phyloP scores from a whole-genome alignment of 2,797 vertebrate species.

The Phoebastria nigripes region DNA sequence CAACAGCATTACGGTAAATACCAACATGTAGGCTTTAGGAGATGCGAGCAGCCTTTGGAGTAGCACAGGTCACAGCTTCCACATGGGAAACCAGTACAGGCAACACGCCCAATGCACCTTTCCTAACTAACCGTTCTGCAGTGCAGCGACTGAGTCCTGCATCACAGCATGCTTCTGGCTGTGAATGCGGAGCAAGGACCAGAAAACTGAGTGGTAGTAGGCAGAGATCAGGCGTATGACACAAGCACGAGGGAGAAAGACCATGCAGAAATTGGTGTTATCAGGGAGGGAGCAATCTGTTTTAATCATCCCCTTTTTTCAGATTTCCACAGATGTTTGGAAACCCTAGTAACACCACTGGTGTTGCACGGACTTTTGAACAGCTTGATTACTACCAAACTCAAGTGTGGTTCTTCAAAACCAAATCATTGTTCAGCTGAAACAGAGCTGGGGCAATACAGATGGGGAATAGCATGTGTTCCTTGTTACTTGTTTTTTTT shows the following conservation, averaged over 20 bases:
- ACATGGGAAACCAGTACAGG: neutral
- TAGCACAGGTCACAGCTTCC: neutral
- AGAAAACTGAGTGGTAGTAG: neutral
- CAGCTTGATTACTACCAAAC: neutral
- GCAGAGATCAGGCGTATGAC: neutral
- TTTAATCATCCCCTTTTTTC: neutral
- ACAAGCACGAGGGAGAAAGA: rapidly evolving
- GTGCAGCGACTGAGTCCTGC: rapidly evolving
- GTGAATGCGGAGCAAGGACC: rapidly evolving
- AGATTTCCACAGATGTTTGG: neutral
- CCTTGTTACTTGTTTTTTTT: neutral
- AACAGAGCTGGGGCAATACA: neutral
- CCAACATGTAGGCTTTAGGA: rapidly evolving
- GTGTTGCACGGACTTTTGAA: neutral
- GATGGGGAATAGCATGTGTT: neutral
- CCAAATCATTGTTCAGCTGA: neutral
- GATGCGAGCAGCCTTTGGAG: neutral
- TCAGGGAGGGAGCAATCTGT: neutral
- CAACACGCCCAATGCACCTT: rapidly evolving
- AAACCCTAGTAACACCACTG: neutral
- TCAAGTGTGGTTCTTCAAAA: neutral
- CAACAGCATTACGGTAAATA: neutral
- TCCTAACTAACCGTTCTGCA: neutral
- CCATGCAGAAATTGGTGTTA: neutral
- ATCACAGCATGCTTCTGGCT: neutral